Percentiles rank a stretch among this genome's conserved stretches.
These are phyloP conservation scores for Carduelis carduelis DNA, from an alignment of 2,797 vertebrate species.

Conservation along the genomic window DNA sequence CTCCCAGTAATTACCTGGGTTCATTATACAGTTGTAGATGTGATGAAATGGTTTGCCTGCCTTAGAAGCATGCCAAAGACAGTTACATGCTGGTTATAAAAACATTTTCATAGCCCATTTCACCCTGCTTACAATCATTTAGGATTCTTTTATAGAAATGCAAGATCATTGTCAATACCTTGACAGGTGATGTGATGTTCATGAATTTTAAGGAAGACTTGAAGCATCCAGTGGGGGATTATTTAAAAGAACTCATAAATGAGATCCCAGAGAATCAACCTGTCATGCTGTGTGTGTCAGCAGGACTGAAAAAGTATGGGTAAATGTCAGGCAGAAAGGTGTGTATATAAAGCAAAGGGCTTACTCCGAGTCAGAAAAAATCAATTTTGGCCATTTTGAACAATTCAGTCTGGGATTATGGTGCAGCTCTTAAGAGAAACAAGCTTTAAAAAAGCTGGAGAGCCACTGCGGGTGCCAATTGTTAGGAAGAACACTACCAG, in stretches of 20 bases:
- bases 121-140: conserved; percentile 19
- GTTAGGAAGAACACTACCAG: not conserved
- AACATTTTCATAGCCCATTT: conserved; percentile 48
- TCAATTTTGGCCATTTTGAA: not conserved
- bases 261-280: conserved; percentile 5
- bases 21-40: not conserved
- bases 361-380: not conserved
- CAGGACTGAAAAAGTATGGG: not conserved
- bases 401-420: not conserved
- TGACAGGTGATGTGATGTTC: not conserved
- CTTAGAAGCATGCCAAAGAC: not conserved
- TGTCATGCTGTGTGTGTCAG: not conserved
- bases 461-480: not conserved
- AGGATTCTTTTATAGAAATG: not conserved
- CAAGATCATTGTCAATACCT: not conserved
- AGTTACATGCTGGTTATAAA: conserved; percentile 18
- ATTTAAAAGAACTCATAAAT: not conserved
- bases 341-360: not conserved
- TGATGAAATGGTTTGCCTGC: not conserved
- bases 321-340: conserved; percentile 10
- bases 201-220: not conserved
- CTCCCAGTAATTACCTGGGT: not conserved
- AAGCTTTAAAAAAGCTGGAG: not conserved
- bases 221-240: not conserved
- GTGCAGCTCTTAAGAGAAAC: not conserved